These are phyloP conservation scores for Leptinotarsa lineolata DNA, from an alignment of 1,140 invertebrate species.

Conservation along the genomic window DNA sequence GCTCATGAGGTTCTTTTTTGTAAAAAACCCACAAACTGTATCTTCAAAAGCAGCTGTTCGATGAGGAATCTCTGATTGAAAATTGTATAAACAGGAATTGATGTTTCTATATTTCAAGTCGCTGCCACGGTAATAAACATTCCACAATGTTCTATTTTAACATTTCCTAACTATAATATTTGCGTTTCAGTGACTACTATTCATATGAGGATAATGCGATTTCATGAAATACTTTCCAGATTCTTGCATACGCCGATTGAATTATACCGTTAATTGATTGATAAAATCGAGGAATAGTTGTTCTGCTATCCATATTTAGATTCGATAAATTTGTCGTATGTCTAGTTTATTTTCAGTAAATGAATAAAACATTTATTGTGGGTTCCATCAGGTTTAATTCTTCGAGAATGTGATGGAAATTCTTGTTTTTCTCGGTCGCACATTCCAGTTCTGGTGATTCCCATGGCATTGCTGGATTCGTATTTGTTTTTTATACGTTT, in stretches of 20 bases:
- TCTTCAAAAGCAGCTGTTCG: not conserved
- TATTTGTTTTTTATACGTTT: too few species aligned
- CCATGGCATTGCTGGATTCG: too few species aligned
- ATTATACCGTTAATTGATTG: constrained; percentile 6
- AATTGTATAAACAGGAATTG: not conserved
- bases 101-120: not conserved
- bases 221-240: not conserved
- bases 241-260: not conserved
- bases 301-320: not conserved
- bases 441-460: too few species aligned
- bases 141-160: not conserved
- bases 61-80: not conserved
- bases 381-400: too few species aligned
- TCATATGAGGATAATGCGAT: not conserved
- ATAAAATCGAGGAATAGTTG: not conserved
- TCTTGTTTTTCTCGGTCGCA: too few species aligned
- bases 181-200: not conserved
- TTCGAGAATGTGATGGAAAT: too few species aligned
- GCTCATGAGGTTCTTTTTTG: too few species aligned
- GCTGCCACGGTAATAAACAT: not conserved
- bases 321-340: not conserved
- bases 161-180: not conserved
- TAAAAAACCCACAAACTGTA: too few species aligned
- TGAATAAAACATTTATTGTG: too few species aligned
- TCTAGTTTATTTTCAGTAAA: not conserved